Evolutionary conservation across 2,888 invertebrate species (phyloP), one percentile per base, ranked within the genome.

Genomic region (Conchocele bisecta): DNA sequence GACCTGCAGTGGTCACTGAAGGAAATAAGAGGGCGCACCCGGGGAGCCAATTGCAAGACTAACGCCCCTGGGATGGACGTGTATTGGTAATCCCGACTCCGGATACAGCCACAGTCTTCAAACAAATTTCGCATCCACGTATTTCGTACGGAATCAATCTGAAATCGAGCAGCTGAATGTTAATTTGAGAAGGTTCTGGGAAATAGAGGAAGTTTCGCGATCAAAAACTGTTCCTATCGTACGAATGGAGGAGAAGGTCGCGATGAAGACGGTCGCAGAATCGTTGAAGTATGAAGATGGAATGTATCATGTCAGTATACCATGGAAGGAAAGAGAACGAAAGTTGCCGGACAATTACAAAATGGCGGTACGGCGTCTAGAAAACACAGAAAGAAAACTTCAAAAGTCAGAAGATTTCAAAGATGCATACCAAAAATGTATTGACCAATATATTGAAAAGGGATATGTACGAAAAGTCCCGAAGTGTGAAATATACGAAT

Each of bases 21-120:
- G 39, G 72, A 76, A 37, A 48, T 68, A 1, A 29, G 48, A 29
- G 68, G 68, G 20, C 29, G 37, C n/a, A 41, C 46, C 29, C 15
- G 63, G 66, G 20, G 77, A 74, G n/a, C 77, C 70, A 20, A 31
- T 70, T 4, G 70, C 70, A 3, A 50, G 70, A 9, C 35, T 70
- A 13, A 77, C 70, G 1, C 70, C 64, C 3, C 35, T 77, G 7
- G 70, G 67, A 17, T 77, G 66, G 77, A 73, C 69, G 15, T 69
- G 68, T 44, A 60, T 69, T 28, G 65, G 69, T n/a, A 33, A 44
- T 15, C 28, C 37, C 5, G 20, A 33, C 15, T n/a, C 26, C n/a
- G 42, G 5, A n/a, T 15, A 24, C 9, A n/a, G 6, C 9, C 31
- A 31, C 31, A 51, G 17, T 7, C 1, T 22, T 9, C 22, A 50